phyloP scores from a whole-genome alignment of 2,888 invertebrate species.

The Melikaiella ostensackeni region DNA sequence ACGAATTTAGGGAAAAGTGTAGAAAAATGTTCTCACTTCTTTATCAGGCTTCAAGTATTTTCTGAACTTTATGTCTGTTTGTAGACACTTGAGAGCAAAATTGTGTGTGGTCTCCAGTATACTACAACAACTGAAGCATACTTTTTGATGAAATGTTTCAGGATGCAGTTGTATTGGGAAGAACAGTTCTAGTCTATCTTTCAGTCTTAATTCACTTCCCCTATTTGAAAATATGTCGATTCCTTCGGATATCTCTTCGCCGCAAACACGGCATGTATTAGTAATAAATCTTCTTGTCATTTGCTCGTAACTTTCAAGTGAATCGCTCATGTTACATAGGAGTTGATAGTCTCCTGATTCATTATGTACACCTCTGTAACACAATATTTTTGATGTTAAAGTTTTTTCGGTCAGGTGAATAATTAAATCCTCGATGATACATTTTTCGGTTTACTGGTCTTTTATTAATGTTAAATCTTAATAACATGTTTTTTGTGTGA shows the following conservation, averaged over 20 bases:
- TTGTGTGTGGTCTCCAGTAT: conserved; percentile 64
- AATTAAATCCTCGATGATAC: too few relatives aligned
- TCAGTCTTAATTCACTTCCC: conserved; percentile 59
- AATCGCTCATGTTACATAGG: background rate
- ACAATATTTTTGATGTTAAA: background rate
- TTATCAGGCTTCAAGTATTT: conserved; percentile 60
- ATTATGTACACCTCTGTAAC: background rate
- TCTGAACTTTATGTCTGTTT: conserved; percentile 63
- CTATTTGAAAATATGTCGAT: conserved; percentile 63
- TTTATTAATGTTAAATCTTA: too few relatives aligned
- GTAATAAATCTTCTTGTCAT: conserved; percentile 3
- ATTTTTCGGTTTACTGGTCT: too few relatives aligned
- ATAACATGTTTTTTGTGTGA: too few relatives aligned
- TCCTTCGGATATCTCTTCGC: conserved; percentile 55
- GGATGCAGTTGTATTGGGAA: conserved; percentile 62
- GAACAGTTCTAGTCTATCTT: conserved; percentile 66
- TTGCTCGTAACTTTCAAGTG: background rate
- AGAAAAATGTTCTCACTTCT: conserved; percentile 56
- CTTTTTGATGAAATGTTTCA: conserved; percentile 62
- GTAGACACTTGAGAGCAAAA: conserved; percentile 59
- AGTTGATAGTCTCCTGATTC: background rate
- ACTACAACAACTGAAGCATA: conserved; percentile 62
- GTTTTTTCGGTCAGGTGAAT: too few relatives aligned
- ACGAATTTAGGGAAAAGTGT: background rate
- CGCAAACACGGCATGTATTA: conserved; percentile 63